Evolutionary conservation across 2,888 invertebrate genomes (phyloP).

Genomic region (Acleris cristana): DNA sequence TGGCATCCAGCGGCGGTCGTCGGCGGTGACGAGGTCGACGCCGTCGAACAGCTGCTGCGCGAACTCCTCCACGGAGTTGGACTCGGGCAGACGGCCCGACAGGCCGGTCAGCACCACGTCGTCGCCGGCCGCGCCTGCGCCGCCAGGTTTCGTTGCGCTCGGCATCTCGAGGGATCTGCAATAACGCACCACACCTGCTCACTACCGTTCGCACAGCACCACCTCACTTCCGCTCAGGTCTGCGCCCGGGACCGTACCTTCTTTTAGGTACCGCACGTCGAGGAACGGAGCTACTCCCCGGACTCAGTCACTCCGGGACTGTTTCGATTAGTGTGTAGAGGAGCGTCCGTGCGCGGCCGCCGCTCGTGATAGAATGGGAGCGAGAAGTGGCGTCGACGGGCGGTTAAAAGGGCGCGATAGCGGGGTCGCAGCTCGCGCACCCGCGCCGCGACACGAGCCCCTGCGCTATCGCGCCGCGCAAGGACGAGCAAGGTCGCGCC

Average conservation of each 20-base stretch:
- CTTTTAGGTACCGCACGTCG: background rate
- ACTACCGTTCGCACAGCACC: slow-evolving; percentile 34
- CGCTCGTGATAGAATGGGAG: slow-evolving; percentile 39
- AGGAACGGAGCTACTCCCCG: slow-evolving; percentile 6
- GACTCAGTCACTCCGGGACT: slow-evolving; percentile 21
- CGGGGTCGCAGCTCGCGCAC: slow-evolving; percentile 66
- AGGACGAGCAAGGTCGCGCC: slow-evolving; percentile 75
- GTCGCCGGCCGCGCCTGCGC: slow-evolving; percentile 65
- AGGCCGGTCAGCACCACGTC: slow-evolving; percentile 93
- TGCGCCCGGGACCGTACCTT: slow-evolving; percentile 15
- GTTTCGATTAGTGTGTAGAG: slow-evolving; percentile 6
- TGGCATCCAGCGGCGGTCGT: slow-evolving; percentile 94
- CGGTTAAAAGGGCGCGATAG: slow-evolving; percentile 72
- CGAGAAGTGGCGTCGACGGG: slow-evolving; percentile 59
- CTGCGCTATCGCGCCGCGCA: slow-evolving; percentile 60
- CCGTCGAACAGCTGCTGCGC: slow-evolving; percentile 94
- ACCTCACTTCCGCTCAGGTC: slow-evolving; percentile 26
- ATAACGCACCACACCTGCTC: slow-evolving; percentile 45
- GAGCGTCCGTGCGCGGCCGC: slow-evolving; percentile 23
- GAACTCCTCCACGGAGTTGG: slow-evolving; percentile 95
- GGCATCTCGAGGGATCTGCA: slow-evolving; percentile 67
- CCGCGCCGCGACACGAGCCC: slow-evolving; percentile 57
- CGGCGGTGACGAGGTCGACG: slow-evolving; percentile 96
- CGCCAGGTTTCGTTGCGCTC: slow-evolving; percentile 64
- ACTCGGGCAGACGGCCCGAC: slow-evolving; percentile 96